Evolutionary conservation across 2,888 invertebrate genomes (phyloP), one percentile per base, ranked within the genome.

Genomic region (Lochmaea crataegi): DNA sequence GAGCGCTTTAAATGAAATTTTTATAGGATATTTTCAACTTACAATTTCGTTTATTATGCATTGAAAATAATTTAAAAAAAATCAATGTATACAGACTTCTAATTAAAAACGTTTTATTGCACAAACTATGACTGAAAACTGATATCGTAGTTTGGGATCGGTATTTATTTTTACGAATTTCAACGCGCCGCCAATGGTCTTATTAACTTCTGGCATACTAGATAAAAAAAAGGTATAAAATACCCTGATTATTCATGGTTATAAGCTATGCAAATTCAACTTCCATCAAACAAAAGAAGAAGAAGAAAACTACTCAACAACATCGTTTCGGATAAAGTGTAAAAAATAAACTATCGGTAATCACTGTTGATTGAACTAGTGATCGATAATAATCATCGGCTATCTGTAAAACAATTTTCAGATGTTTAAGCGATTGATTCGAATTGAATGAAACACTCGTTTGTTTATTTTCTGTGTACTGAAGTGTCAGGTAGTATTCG

Each of bases 181-280:
- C 14, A 14, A 56, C 9, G 56, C 9, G 9, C 56, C 57, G 57
- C 57, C 57, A 12, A 57, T 57, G 57, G 7, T 57, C n/a, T 57
- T 26, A 26, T 57, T 57, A 57, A 57, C 18, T 57, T 16, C 51
- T 51, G 6, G 12, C 10, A 57, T 26, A 57, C 5, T 22, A 12
- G 9, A 57, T 10, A 42, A 9, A 57, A 57, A 57, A 57, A 51
- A 57, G 1, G 12, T 57, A 57, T 57, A 26, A 18, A 57, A 57
- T 57, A 51, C n/a, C n/a, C 51, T 14, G 57, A 57, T 57, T 22
- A 57, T 18, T 26, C 57, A 26, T 57, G 57, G 57, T 57, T 57
- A 57, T 57, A 57, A 26, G 57, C 26, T 57, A 57, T 22, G 57
- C 57, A 57, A 57, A 57, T 26, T 22, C 26, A 57, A 57, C 22